Conservation (phyloP, 2,888 invertebrate genomes). For the Eilema caniola region DNA sequence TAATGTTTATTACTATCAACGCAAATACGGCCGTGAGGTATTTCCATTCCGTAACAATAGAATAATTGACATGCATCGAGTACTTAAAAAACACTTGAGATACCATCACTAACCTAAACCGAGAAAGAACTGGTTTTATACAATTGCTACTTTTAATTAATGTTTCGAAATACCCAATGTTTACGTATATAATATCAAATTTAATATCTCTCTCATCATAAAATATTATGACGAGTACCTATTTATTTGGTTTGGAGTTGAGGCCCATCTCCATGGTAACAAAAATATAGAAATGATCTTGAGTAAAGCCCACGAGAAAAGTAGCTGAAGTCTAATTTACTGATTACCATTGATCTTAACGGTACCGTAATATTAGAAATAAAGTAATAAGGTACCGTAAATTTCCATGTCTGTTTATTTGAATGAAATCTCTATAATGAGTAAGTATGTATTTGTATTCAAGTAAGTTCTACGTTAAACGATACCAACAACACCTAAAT, state of each 20-base stretch:
- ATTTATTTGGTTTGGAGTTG: neutral
- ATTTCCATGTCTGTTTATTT: no score
- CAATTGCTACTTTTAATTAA: slow-evolving; percentile 16
- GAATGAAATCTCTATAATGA: no score
- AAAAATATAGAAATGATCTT: neutral
- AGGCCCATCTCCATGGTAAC: slow-evolving; percentile 1
- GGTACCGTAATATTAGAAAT: no score
- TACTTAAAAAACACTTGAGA: slow-evolving; percentile 34
- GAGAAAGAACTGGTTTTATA: slow-evolving; percentile 38
- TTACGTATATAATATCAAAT: slow-evolving; percentile 13
- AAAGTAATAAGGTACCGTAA: no score
- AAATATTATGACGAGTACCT: slow-evolving; percentile 1
- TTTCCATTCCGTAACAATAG: slow-evolving; percentile 48
- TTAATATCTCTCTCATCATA: neutral
- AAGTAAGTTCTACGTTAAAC: no score
- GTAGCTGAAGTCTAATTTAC: no score
- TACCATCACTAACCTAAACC: slow-evolving; percentile 31
- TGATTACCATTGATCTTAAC: no score
- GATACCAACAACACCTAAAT: no score
- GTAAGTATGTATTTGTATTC: no score
- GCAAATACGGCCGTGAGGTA: slow-evolving; percentile 40
- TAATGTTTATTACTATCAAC: slow-evolving; percentile 23
- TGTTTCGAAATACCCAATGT: slow-evolving; percentile 8
- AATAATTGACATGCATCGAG: slow-evolving; percentile 34
- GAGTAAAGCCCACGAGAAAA: neutral